phyloP scores from a whole-genome alignment of 2,888 invertebrate genomes.

The Leucophenga montana region DNA sequence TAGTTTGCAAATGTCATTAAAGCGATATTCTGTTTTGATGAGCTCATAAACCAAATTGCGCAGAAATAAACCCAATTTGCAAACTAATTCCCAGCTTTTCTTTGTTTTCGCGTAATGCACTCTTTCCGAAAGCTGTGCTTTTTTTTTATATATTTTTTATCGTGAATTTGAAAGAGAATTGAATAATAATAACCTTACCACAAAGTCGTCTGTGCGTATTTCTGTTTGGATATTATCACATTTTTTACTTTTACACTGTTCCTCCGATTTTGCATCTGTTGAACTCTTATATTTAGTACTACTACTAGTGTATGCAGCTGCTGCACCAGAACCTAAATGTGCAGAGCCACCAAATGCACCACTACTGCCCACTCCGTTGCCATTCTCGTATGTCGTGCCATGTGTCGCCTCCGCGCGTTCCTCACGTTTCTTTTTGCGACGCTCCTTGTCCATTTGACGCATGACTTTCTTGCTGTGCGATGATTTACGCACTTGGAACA shows the following conservation, averaged over 20 bases:
- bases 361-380: constrained; percentile 11
- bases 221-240: constrained; percentile 78
- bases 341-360: background rate
- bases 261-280: constrained; percentile 46
- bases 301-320: background rate
- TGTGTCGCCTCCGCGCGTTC: constrained; percentile 54
- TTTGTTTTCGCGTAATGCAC: constrained; percentile 28
- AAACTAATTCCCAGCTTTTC: constrained; percentile 45
- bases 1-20: constrained; percentile 2
- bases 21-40: background rate
- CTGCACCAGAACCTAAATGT: constrained; percentile 32
- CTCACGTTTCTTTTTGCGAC: constrained; percentile 72
- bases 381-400: constrained; percentile 29
- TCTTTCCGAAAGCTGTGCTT: constrained; percentile 10
- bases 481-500: constrained; percentile 96
- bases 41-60: too few relatives aligned
- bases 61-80: background rate
- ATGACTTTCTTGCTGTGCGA: constrained; percentile 92
- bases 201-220: constrained; percentile 81
- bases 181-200: constrained; percentile 76
- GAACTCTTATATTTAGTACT: constrained; percentile 57
- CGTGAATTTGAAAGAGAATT: constrained; percentile 60
- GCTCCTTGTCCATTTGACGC: constrained; percentile 87
- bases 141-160: constrained; percentile 31
- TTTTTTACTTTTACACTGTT: constrained; percentile 72